Conservation (phyloP, 2,797 vertebrate species). For the Muscicapa striata region DNA sequence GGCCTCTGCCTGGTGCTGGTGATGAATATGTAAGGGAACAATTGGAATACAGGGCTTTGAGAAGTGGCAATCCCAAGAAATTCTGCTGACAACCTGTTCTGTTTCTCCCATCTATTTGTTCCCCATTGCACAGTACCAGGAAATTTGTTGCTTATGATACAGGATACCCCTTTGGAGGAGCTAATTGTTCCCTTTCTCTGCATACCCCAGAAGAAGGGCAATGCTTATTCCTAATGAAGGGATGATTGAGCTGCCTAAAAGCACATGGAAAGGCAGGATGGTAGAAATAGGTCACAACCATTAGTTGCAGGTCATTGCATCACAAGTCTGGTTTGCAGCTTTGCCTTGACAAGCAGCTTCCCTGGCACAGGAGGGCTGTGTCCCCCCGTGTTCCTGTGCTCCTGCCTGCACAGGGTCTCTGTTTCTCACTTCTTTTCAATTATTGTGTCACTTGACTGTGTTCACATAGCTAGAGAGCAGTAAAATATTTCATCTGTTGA, state of each 20-base stretch:
- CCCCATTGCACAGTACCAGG: neutral
- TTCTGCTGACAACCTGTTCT: neutral
- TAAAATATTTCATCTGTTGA: conserved; percentile 42
- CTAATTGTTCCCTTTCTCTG: neutral
- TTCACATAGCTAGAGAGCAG: neutral
- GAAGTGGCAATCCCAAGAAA: neutral
- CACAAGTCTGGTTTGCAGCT: neutral
- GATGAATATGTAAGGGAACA: neutral
- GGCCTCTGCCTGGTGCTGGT: neutral
- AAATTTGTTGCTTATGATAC: neutral
- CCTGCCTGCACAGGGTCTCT: neutral
- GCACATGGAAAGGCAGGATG: neutral
- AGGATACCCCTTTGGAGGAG: neutral
- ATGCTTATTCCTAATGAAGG: neutral
- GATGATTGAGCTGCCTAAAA: neutral
- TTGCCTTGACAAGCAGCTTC: neutral
- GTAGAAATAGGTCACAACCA: neutral
- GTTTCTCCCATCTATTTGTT: neutral
- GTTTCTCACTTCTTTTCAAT: neutral
- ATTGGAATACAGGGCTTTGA: neutral
- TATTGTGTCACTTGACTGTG: neutral
- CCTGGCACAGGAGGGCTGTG: neutral
- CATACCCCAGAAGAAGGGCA: neutral
- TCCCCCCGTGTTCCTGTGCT: neutral
- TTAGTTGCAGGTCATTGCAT: neutral